Evolutionary conservation across 2,113 vertebrate species (phyloP).

Genomic region (Peromyscus californicus): DNA sequence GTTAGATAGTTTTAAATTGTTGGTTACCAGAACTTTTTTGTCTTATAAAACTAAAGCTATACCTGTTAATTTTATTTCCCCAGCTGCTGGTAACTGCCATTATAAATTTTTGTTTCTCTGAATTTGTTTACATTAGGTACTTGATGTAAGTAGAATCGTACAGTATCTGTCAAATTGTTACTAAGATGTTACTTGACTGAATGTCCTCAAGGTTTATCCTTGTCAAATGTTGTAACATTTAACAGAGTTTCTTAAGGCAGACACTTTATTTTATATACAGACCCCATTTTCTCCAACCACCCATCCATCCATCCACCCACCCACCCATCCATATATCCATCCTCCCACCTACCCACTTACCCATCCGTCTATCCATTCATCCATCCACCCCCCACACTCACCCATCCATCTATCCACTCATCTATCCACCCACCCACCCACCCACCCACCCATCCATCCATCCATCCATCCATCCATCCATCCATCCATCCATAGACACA

Average conservation of each 20-base stretch:
- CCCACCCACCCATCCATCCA: neutral
- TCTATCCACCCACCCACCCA: no score
- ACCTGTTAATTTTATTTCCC: neutral
- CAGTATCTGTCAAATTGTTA: constrained; percentile 2
- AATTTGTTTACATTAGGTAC: constrained; percentile 28
- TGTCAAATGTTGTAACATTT: neutral
- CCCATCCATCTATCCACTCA: no score
- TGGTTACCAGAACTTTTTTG: neutral
- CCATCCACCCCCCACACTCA: no score
- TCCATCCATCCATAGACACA: neutral
- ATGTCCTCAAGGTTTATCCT: neutral
- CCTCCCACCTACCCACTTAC: no score
- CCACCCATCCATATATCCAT: neutral
- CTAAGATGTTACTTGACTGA: neutral
- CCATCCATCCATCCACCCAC: neutral
- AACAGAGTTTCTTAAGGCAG: neutral
- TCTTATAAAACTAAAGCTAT: constrained; percentile 16
- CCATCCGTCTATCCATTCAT: neutral
- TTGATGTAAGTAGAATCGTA: neutral
- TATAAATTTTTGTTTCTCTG: constrained; percentile 26
- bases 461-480: no score
- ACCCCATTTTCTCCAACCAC: neutral
- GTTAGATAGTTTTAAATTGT: constrained; percentile 27
- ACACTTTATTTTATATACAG: constrained; percentile 1
- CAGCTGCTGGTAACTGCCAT: neutral